Conservation (phyloP, 2,888 invertebrate species). For the Ganaspis brasiliensis region DNA sequence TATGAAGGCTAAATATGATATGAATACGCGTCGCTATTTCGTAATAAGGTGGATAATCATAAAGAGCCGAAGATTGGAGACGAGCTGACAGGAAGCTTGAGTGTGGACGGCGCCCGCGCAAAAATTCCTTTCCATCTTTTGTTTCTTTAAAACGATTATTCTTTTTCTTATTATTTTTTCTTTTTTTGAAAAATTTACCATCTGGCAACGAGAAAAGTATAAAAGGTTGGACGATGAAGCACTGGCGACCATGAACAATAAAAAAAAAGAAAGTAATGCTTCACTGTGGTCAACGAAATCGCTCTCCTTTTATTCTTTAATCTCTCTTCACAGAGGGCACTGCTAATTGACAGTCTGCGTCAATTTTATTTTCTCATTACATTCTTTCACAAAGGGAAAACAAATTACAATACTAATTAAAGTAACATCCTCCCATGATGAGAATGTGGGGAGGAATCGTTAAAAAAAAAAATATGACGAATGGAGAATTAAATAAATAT, state of each 20-base stretch:
- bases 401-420: slow-evolving; percentile 22
- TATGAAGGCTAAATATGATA: slow-evolving; percentile 72
- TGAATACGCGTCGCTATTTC: slow-evolving; percentile 72
- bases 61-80: slow-evolving; percentile 65
- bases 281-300: slow-evolving; percentile 20
- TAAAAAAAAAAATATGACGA: background rate
- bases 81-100: slow-evolving; percentile 72
- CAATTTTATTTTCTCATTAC: slow-evolving; percentile 20
- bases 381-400: slow-evolving; percentile 4
- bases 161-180: background rate
- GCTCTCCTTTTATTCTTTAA: slow-evolving; percentile 14
- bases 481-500: slow-evolving; percentile 27
- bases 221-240: slow-evolving; percentile 6
- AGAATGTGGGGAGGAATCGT: background rate
- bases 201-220: slow-evolving; percentile 17
- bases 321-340: slow-evolving; percentile 17
- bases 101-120: slow-evolving; percentile 77
- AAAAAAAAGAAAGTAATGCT: background rate
- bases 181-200: background rate
- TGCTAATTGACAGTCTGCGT: slow-evolving; percentile 25
- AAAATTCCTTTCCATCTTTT: slow-evolving; percentile 50
- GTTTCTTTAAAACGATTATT: slow-evolving; percentile 29
- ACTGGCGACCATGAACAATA: slow-evolving; percentile 36
- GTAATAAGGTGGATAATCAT: slow-evolving; percentile 70
- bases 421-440: background rate